Evolutionary conservation across 2,888 invertebrate genomes (phyloP).

Genomic region (Linyphia triangularis): DNA sequence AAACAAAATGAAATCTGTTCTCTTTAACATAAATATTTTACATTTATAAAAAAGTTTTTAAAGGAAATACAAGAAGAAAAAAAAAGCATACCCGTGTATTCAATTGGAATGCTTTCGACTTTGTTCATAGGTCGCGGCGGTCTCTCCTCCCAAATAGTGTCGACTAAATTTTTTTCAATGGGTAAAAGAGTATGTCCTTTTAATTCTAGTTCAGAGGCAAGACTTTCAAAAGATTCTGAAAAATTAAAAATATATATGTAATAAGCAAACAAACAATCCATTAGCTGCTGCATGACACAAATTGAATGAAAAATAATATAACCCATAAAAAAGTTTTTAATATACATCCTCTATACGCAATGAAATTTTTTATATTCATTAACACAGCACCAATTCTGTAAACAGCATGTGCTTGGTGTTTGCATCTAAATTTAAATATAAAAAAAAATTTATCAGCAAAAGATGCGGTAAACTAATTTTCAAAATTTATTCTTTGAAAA

Average conservation of each 20-base stretch:
- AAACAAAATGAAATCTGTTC: too few species aligned
- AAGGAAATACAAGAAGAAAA: background rate
- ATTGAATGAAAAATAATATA: background rate
- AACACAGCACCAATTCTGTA: too few species aligned
- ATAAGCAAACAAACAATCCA: background rate
- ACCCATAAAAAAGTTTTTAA: background rate
- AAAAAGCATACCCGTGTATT: conserved; percentile 48
- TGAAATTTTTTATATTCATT: too few species aligned
- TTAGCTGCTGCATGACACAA: background rate
- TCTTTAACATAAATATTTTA: too few species aligned
- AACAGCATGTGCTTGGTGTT: too few species aligned
- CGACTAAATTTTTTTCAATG: conserved; percentile 86
- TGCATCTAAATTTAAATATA: background rate
- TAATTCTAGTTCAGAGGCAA: conserved; percentile 83
- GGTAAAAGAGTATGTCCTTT: conserved; percentile 85
- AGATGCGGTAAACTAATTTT: too few species aligned
- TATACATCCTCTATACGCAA: too few species aligned
- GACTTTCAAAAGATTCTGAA: conserved; percentile 82
- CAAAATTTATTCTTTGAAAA: too few species aligned
- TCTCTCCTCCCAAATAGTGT: conserved; percentile 82
- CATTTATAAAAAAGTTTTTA: too few species aligned
- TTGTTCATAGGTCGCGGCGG: conserved; percentile 81
- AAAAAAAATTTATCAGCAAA: background rate
- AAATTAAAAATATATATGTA: background rate
- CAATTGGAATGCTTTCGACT: conserved; percentile 68